Evolutionary conservation across 23 tunicate species (phyloP), one percentile per base, ranked within the genome.

Genomic region (Styela clava): DNA sequence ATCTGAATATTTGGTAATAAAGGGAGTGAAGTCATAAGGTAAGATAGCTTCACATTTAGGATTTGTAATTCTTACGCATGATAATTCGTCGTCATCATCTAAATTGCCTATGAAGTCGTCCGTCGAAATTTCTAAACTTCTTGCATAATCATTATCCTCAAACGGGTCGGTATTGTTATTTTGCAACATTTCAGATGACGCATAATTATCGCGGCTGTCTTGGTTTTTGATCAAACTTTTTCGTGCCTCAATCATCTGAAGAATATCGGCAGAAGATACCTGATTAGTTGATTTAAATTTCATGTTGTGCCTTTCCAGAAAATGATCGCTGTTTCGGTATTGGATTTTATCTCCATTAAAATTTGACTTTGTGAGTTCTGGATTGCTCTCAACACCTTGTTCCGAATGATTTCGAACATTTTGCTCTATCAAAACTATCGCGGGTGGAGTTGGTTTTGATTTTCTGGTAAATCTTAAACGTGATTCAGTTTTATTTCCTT

Each of bases 21-120:
- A 67, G 30, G 71, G 24, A 16, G 71, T 67, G 31, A 67, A 67
- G 22, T 24, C 22, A 24, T 67, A 67, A 16, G 31, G 71, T 22
- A 67, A 67, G 22, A 29, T 29, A 25, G 19, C 71, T 67, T 67
- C 71, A 24, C 71, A 67, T 67, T 29, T 67, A 16, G 71, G 12
- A 29, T 22, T 67, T 24, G 71, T 16, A 1, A 67, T 67, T 16
- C 71, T 27, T 67, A 67, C 31, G 71, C 71, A 67, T 16, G 71
- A 67, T 67, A 24, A 22, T 16, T 22, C 71, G 30, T 67, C 71
- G 30, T 67, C 31, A 1, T 67, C 31, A 67, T 16, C 16, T 18
- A 29, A 18, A 19, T 67, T 67, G 71, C 16, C 22, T 29, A 12
- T 16, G 22, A 25, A 1, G 0, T 67, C 31, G 24, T 67, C 71